These are phyloP conservation scores for Urocitellus parryii DNA, from an alignment of 2,113 vertebrate genomes.

Conservation along the genomic window DNA sequence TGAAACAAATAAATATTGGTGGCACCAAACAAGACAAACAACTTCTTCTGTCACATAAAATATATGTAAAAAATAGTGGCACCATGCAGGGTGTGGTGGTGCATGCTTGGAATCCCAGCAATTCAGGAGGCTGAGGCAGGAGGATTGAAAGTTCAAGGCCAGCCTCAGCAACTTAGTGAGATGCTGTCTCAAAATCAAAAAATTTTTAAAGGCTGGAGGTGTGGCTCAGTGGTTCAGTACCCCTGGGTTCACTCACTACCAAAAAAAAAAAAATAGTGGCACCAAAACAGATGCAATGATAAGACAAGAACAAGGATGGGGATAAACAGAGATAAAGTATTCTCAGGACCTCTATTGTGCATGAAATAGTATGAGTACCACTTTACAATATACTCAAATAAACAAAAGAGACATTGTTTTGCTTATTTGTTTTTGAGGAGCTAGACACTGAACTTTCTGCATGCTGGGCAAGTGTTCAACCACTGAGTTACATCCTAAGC, in stretches of 20 bases:
- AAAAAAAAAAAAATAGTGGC: too few relatives aligned
- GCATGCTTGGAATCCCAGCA: too few relatives aligned
- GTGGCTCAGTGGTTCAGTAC: too few relatives aligned
- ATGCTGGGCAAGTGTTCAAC: background rate
- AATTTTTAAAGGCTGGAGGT: too few relatives aligned
- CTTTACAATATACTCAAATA: background rate
- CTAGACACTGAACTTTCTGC: too few relatives aligned
- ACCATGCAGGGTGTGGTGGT: background rate
- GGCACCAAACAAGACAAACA: background rate
- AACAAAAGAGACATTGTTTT: background rate
- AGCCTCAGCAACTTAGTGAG: too few relatives aligned
- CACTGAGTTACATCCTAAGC: background rate
- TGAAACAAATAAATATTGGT: slow-evolving; percentile 18
- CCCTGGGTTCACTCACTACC: too few relatives aligned
- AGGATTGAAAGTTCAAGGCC: too few relatives aligned
- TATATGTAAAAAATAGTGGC: background rate
- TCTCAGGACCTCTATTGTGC: background rate
- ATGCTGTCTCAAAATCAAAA: too few relatives aligned
- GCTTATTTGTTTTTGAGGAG: background rate
- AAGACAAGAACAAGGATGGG: background rate
- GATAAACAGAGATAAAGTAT: background rate
- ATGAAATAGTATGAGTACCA: background rate
- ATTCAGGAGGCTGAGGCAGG: too few relatives aligned
- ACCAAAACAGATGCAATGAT: background rate
- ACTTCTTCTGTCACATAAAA: background rate